These are phyloP conservation scores for Dermolepida albohirtum DNA, from an alignment of 2,888 invertebrate species.

Conservation along the genomic window DNA sequence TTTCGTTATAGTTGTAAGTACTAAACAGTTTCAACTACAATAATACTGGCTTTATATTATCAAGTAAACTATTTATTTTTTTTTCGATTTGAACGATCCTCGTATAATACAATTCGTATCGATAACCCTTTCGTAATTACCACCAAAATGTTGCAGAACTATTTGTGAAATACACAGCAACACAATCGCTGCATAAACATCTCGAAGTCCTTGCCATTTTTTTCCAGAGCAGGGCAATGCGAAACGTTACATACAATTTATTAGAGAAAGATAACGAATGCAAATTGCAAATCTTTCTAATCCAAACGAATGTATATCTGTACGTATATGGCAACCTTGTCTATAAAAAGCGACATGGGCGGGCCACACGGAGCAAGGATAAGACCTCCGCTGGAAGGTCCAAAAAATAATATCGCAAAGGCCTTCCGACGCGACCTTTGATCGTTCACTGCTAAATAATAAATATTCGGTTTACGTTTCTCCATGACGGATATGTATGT, in stretches of 20 bases:
- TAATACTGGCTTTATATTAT: too few species aligned
- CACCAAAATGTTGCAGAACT: too few species aligned
- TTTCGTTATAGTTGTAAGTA: too few species aligned
- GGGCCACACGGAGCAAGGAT: constrained; percentile 43
- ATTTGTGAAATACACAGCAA: too few species aligned
- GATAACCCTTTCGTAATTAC: too few species aligned
- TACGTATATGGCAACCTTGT: constrained; percentile 29
- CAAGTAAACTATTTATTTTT: too few species aligned
- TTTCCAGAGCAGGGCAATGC: neutral
- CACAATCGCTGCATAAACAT: constrained; percentile 1
- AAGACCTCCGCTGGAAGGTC: constrained; percentile 46
- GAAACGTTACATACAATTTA: constrained; percentile 13
- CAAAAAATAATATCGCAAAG: constrained; percentile 41
- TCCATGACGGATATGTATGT: constrained; percentile 14
- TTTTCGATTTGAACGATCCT: too few species aligned
- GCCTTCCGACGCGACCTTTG: constrained; percentile 40
- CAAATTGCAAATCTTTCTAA: constrained; percentile 11
- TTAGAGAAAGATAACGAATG: constrained; percentile 17
- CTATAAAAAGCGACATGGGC: constrained; percentile 37
- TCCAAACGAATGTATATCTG: neutral
- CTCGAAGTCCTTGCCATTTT: constrained; percentile 9
- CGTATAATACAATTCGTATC: too few species aligned
- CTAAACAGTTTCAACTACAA: too few species aligned
- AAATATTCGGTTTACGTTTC: constrained; percentile 26
- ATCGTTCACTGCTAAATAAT: constrained; percentile 32